A percentile compares a stretch with the other conserved stretches of the same genome.
phyloP scores from a whole-genome alignment of 1,140 invertebrate species.

The Homarus americanus region DNA sequence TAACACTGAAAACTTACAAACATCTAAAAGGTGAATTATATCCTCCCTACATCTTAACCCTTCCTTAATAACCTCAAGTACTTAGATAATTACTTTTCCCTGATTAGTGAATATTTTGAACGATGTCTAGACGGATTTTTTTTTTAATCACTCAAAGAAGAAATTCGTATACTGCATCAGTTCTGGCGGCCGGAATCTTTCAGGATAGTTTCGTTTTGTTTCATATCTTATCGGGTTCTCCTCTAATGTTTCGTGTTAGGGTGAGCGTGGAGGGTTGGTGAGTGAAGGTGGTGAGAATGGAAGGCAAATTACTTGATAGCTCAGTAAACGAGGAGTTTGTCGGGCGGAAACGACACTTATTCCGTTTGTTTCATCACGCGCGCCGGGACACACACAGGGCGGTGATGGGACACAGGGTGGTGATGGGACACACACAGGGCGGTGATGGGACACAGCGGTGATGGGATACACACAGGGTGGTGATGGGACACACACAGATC shows the following conservation, averaged over 20 bases:
- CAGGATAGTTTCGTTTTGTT: not conserved
- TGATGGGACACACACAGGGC: not conserved
- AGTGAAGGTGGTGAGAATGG: not conserved
- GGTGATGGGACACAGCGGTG: too few species aligned
- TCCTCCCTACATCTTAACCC: too few species aligned
- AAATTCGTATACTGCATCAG: not conserved
- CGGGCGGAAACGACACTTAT: slow-evolving; percentile 36
- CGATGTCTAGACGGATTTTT: too few species aligned
- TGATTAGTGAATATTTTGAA: too few species aligned
- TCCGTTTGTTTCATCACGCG: slow-evolving; percentile 1
- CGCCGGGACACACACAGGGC: not conserved
- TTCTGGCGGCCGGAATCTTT: not conserved
- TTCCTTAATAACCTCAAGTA: too few species aligned
- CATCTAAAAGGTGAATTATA: too few species aligned
- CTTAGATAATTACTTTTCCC: too few species aligned
- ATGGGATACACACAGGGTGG: too few species aligned
- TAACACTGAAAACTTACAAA: too few species aligned
- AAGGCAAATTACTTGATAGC: slow-evolving; percentile 35
- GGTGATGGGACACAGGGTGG: not conserved
- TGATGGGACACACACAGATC: too few species aligned
- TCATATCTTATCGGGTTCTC: not conserved
- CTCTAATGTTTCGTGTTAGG: not conserved
- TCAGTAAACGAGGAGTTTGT: slow-evolving; percentile 1
- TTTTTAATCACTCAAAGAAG: not conserved
- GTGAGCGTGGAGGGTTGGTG: not conserved